phyloP scores from a whole-genome alignment of 2,113 vertebrate genomes.

The Rhea pennata region DNA sequence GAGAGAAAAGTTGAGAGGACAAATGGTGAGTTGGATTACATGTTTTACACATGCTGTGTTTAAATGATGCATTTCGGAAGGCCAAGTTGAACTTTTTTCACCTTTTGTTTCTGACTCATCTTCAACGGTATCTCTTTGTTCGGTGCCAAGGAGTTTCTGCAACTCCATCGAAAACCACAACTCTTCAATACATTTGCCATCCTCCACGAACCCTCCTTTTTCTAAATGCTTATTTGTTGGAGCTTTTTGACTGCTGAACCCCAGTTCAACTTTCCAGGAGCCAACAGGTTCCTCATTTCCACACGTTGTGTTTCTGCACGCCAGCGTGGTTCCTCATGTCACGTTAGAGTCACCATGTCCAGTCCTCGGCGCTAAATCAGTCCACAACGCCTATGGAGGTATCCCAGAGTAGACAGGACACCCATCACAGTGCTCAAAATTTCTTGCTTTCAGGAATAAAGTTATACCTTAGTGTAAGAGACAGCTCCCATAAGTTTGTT shows the following conservation, averaged over 20 bases:
- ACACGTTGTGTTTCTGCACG: not conserved
- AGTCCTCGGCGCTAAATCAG: not conserved
- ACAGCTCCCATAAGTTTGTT: not conserved
- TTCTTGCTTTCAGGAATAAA: not conserved
- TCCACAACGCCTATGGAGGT: not conserved
- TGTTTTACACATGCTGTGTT: not conserved
- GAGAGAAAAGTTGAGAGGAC: not conserved
- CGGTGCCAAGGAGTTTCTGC: not conserved
- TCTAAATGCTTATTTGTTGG: not conserved
- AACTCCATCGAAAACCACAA: not conserved
- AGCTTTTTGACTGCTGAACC: not conserved
- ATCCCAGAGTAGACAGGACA: rapidly evolving
- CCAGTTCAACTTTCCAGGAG: not conserved
- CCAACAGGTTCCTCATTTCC: not conserved
- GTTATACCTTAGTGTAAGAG: not conserved
- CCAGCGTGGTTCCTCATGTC: not conserved
- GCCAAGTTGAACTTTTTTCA: not conserved
- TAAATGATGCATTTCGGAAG: not conserved
- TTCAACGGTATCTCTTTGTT: not conserved
- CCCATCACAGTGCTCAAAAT: too few relatives aligned
- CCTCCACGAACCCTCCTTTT: too few relatives aligned
- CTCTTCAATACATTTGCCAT: not conserved
- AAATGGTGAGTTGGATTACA: not conserved
- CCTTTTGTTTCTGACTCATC: not conserved
- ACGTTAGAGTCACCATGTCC: not conserved